phyloP scores from a whole-genome alignment of 2,113 vertebrate species.

The Polyodon spathula region DNA sequence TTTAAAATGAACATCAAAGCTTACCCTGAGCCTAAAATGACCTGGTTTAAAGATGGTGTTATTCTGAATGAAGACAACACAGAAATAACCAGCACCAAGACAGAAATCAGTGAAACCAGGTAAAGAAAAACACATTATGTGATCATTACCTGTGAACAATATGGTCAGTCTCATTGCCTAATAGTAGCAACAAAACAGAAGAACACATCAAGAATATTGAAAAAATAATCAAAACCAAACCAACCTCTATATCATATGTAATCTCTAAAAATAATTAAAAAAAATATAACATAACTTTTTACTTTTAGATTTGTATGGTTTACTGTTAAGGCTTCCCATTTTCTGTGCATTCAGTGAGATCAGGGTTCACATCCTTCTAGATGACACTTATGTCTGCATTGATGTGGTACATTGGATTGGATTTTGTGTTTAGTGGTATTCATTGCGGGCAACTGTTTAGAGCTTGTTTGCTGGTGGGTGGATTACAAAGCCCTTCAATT shows the following conservation, averaged over 20 bases:
- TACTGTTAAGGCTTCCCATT: too few relatives aligned
- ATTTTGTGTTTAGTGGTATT: too few relatives aligned
- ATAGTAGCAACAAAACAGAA: too few relatives aligned
- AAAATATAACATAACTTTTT: too few relatives aligned
- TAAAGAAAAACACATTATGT: slow-evolving; percentile 32
- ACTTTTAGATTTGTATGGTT: too few relatives aligned
- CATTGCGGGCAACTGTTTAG: not conserved
- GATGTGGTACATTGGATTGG: not conserved
- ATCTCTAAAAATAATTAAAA: too few relatives aligned
- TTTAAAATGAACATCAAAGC: slow-evolving; percentile 75
- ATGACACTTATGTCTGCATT: not conserved
- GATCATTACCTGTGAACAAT: not conserved
- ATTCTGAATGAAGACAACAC: slow-evolving; percentile 66
- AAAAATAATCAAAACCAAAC: not conserved
- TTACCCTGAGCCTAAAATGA: slow-evolving; percentile 71
- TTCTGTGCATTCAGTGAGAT: too few relatives aligned
- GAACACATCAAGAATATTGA: too few relatives aligned
- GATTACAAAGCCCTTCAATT: not conserved
- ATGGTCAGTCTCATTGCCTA: not conserved
- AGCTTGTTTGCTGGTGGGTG: not conserved
- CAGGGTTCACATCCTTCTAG: too few relatives aligned
- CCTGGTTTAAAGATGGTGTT: slow-evolving; percentile 76
- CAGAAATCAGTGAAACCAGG: slow-evolving; percentile 65
- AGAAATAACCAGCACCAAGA: slow-evolving; percentile 59
- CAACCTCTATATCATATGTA: too few relatives aligned